phyloP scores from a whole-genome alignment of 2,113 vertebrate genomes.

The Toxotes chatareus region DNA sequence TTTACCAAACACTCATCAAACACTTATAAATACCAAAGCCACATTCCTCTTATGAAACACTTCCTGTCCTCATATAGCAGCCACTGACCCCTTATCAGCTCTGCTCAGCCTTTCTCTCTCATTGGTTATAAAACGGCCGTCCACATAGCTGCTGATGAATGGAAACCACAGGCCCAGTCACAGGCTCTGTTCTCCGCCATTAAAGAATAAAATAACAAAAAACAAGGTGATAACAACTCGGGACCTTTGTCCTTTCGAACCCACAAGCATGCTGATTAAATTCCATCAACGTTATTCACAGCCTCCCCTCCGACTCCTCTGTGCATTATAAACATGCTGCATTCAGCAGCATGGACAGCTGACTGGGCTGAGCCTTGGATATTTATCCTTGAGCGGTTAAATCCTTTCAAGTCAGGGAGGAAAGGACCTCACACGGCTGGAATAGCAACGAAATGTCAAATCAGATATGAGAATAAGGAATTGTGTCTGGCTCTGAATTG shows the following conservation, averaged over 20 bases:
- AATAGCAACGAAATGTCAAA: slow-evolving; percentile 65
- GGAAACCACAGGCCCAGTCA: slow-evolving; percentile 33
- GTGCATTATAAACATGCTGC: slow-evolving; percentile 33
- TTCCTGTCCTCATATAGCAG: slow-evolving; percentile 40
- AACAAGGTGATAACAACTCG: slow-evolving; percentile 63
- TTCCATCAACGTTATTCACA: slow-evolving; percentile 68
- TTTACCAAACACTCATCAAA: slow-evolving; percentile 52
- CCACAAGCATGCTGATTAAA: slow-evolving; percentile 66
- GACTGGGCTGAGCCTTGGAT: background rate
- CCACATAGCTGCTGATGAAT: slow-evolving; percentile 31
- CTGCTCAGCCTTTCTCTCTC: slow-evolving; percentile 43
- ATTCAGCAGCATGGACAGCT: background rate
- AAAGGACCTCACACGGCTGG: slow-evolving; percentile 41
- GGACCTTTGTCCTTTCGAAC: slow-evolving; percentile 58
- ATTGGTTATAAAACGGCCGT: slow-evolving; percentile 32
- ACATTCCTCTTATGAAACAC: slow-evolving; percentile 65
- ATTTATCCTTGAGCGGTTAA: background rate
- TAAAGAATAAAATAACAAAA: slow-evolving; percentile 76
- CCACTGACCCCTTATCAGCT: slow-evolving; percentile 60
- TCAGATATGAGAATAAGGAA: slow-evolving; percentile 50
- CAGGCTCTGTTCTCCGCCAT: slow-evolving; percentile 22
- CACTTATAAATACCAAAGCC: slow-evolving; percentile 26
- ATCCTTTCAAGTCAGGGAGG: slow-evolving; percentile 26
- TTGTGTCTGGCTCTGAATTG: slow-evolving; percentile 38
- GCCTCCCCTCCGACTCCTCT: slow-evolving; percentile 2